Base-by-base conservation (phyloP, 2,888 invertebrate species). In the Nineta flava region DNA sequence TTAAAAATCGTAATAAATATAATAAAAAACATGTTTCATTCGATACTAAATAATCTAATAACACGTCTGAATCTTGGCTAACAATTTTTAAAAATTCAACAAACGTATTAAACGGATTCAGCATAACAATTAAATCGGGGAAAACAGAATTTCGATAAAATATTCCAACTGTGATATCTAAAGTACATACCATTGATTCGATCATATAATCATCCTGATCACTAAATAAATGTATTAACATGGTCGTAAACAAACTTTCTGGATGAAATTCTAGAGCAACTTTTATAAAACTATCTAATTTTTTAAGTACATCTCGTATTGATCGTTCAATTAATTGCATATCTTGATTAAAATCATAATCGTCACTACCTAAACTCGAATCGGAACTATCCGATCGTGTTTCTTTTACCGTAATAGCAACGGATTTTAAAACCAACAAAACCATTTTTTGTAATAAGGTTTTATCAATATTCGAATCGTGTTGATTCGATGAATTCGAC, bases 131-230 rank as follows among this genome's bases (percentile, higher is more conserved):
- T 56, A 88, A 70, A 65, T 87, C 86, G 2, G 85, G 84, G 58
- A 83, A 84, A 51, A 85, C 79, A 1, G 84, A 82, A 60, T 86
- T 85, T 47, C 87, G 76, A 62, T 86, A 85, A 21, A 85, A 85
- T 50, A 91, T 81, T 40, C 88, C 90, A 19, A 85, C 82, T 1
- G 86, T 87, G 44, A 91, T 88, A 65, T 92, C 91, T 46, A 92
- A 67, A 35, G 87, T 87, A 64, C 91, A 91, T 7, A 92, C 86
- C 90, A 92, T 90, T 3, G 88, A 84, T 70, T 92, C 92, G 51
- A 92, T 86, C 57, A 92, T 69, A 60, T 87, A 87, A 66, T 92
- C 92, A 61, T 92, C 91, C 64, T 92, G 91, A 66, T 92, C 90
- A 58, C 85, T 84, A 60, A 92, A 91, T 51, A 92, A 69, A 64